Evolutionary conservation across 2,113 vertebrate species (phyloP), one percentile per base, ranked within the genome.

Genomic region (Orycteropus afer): DNA sequence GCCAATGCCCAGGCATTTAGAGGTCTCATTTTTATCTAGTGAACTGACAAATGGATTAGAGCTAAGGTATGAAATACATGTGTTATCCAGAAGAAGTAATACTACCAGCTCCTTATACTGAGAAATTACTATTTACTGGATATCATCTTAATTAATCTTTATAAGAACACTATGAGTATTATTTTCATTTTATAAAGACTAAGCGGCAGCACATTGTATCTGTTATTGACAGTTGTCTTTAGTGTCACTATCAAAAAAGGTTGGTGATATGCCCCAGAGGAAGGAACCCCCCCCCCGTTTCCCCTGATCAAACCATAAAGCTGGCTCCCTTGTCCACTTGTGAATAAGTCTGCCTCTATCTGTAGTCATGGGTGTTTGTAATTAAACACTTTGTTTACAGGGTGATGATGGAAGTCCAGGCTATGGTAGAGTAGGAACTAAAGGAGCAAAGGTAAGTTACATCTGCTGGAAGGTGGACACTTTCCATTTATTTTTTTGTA

Each of bases 371-470:
- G 40, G 7, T 49, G 47, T 25, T 53, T 42, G 17, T 93, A 14
- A 95, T 37, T 25, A 18, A 2, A 14, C 55, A 23, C 57, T 91
- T 65, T 96, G 20, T 89, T 96, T 86, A 29, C 85, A 98, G 98
- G 98, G 98, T 32, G 95, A 94, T 7, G 91, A 98, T 29, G 98
- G 98, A 55, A 42, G 4, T 32, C 82, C 93, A n/a, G 97, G 96
- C 5, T 97, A 97, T 27, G 98, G 98, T 1, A 5, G 3, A 57
- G 8, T 29, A 2, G 98, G 98, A 51, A 91, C 40, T 12, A 98
- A 97, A 96, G 98, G 98, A 93, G 78, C 81, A 82, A 98, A 98
- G 97, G 98, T 98, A 95, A 97, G 81, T 74, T 25, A 27, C 0
- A 2, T 5, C 5, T 11, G 5, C 85, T 13, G 37, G 49, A 79